phyloP scores from a whole-genome alignment of 2,888 invertebrate species.

The Sarcophaga subvicina region DNA sequence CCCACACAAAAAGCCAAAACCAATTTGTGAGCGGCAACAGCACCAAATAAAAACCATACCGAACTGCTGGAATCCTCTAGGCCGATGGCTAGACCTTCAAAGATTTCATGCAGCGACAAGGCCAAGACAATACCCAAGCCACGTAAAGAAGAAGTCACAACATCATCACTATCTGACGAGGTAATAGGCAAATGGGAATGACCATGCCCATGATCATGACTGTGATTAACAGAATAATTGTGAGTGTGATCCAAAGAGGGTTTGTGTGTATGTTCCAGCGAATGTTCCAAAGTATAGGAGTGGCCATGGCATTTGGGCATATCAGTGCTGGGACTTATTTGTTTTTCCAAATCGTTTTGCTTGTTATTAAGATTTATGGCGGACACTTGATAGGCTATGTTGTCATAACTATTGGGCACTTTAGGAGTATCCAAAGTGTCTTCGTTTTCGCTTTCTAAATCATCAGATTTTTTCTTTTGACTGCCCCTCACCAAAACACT shows the following conservation, averaged over 20 bases:
- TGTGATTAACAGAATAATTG: slow-evolving; percentile 60
- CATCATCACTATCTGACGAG: slow-evolving; percentile 76
- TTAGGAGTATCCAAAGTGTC: slow-evolving; percentile 16
- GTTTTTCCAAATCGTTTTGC: slow-evolving; percentile 16
- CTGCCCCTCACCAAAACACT: slow-evolving; percentile 74
- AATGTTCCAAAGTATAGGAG: slow-evolving; percentile 36
- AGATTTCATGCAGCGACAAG: slow-evolving; percentile 92
- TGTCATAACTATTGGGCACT: background rate
- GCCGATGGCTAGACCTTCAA: slow-evolving; percentile 93
- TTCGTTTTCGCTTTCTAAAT: background rate
- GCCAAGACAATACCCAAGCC: slow-evolving; percentile 92
- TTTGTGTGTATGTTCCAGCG: slow-evolving; percentile 31
- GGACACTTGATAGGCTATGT: slow-evolving; percentile 16
- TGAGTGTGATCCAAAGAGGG: slow-evolving; percentile 50
- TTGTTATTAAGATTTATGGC: background rate
- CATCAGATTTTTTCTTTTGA: background rate
- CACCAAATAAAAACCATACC: slow-evolving; percentile 92
- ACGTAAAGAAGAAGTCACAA: slow-evolving; percentile 82
- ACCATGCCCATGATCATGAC: slow-evolving; percentile 65
- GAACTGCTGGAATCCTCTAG: slow-evolving; percentile 85
- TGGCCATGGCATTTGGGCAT: slow-evolving; percentile 26
- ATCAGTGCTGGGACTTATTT: slow-evolving; percentile 26
- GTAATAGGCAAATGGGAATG: slow-evolving; percentile 75
- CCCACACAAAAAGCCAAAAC: slow-evolving; percentile 95
- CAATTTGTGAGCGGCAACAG: slow-evolving; percentile 92